phyloP scores from a whole-genome alignment of 2,888 invertebrate genomes.

The Biston stratarius region DNA sequence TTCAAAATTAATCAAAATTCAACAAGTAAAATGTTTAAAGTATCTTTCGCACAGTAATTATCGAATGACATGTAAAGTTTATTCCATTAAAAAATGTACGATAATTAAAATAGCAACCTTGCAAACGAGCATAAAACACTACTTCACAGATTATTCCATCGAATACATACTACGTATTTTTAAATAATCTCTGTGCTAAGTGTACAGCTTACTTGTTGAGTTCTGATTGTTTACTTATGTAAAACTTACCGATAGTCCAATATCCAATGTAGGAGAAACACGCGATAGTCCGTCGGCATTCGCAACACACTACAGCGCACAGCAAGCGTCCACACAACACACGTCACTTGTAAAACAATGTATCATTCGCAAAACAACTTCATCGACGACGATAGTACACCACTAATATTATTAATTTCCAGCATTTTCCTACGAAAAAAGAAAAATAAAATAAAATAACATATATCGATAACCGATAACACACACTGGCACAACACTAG shows the following conservation, averaged over 20 bases:
- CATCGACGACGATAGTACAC: slow-evolving; percentile 83
- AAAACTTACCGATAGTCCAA: slow-evolving; percentile 58
- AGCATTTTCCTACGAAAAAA: slow-evolving; percentile 85
- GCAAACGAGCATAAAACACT: too few species aligned
- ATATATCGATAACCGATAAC: slow-evolving; percentile 55
- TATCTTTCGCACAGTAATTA: too few species aligned
- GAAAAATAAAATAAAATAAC: slow-evolving; percentile 75
- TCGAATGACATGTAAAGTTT: too few species aligned
- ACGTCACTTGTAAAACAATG: slow-evolving; percentile 80
- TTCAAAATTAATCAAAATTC: too few species aligned
- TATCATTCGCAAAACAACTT: slow-evolving; percentile 86
- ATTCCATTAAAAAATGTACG: too few species aligned
- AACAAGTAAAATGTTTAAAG: too few species aligned
- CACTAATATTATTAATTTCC: slow-evolving; percentile 86
- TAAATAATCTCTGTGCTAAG: too few species aligned
- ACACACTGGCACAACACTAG: slow-evolving; percentile 78
- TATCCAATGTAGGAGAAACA: slow-evolving; percentile 53
- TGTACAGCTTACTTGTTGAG: slow-evolving; percentile 9
- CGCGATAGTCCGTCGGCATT: slow-evolving; percentile 58
- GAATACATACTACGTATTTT: too few species aligned
- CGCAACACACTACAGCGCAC: slow-evolving; percentile 72
- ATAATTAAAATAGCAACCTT: too few species aligned
- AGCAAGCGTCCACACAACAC: slow-evolving; percentile 81
- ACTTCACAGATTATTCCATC: too few species aligned
- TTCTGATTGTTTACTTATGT: slow-evolving; percentile 27